Conservation (phyloP, 2,113 vertebrate species). For the Stegastes partitus region DNA sequence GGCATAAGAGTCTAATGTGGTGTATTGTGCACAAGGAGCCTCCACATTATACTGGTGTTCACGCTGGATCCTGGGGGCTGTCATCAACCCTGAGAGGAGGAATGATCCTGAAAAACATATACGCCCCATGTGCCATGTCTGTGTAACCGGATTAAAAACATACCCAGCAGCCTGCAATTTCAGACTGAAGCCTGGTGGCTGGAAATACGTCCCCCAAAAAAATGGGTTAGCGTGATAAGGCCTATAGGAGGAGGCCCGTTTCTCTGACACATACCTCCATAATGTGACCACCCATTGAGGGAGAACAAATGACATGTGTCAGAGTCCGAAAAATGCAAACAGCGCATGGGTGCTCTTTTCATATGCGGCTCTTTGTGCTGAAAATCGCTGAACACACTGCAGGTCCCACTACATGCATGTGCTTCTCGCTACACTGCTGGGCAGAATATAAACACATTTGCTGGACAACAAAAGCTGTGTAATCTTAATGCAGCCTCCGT, state of each 20-base stretch:
- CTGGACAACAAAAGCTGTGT: conserved; percentile 25
- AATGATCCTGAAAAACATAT: conserved; percentile 25
- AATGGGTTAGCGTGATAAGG: conserved; percentile 63
- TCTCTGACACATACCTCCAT: conserved; percentile 47
- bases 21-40: not conserved
- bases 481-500: not conserved
- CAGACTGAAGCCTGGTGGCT: conserved; percentile 46
- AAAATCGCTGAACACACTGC: conserved; percentile 80
- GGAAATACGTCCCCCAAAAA: conserved; percentile 42
- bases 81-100: conserved; percentile 10
- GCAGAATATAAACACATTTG: conserved; percentile 40
- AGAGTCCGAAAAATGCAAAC: conserved; percentile 51
- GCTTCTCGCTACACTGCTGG: conserved; percentile 36
- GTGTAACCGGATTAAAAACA: conserved; percentile 63
- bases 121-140: conserved; percentile 31
- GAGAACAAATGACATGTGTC: conserved; percentile 77
- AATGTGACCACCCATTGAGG: conserved; percentile 56
- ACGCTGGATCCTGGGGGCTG: conserved; percentile 8
- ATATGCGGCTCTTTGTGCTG: conserved; percentile 82
- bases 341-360: conserved; percentile 55
- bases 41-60: conserved; percentile 2
- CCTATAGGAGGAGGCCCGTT: conserved; percentile 61
- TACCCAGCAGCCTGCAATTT: conserved; percentile 47
- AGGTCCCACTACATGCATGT: conserved; percentile 61
- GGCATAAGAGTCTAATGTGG: not conserved